Conservation (phyloP, 2,888 invertebrate species). For the Cabera pusaria region DNA sequence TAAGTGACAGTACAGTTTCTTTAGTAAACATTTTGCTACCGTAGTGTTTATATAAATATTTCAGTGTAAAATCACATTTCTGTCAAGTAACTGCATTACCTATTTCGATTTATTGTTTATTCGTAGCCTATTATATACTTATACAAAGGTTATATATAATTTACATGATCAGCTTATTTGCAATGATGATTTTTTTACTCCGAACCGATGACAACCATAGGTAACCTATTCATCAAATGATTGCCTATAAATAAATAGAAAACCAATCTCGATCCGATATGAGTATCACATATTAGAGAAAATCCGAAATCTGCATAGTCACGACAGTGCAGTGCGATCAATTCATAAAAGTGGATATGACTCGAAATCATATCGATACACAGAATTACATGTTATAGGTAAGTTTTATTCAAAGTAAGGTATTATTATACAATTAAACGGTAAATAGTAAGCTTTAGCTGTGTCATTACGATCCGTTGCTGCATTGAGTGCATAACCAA, state of each 20-base stretch:
- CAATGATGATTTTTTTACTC: too few relatives aligned
- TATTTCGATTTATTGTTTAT: too few relatives aligned
- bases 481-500: conserved; percentile 16
- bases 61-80: conserved; percentile 31
- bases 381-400: too few relatives aligned
- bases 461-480: conserved; percentile 14
- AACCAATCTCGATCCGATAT: too few relatives aligned
- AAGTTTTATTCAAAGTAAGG: background rate
- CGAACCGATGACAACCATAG: conserved; percentile 1
- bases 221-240: too few relatives aligned
- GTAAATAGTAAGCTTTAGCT: conserved; percentile 1
- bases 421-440: conserved; percentile 5
- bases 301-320: conserved; percentile 5
- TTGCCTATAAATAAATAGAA: too few relatives aligned
- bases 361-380: too few relatives aligned
- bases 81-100: conserved; percentile 26
- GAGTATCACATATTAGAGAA: conserved; percentile 4
- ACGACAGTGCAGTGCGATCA: too few relatives aligned
- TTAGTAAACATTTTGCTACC: too few relatives aligned
- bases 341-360: too few relatives aligned
- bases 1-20: too few relatives aligned
- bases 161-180: background rate
- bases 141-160: conserved; percentile 29
- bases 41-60: too few relatives aligned
- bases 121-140: conserved; percentile 37